Base-by-base conservation (phyloP, 2,113 vertebrate species). In the pig (Sus scrofa) region DNA sequence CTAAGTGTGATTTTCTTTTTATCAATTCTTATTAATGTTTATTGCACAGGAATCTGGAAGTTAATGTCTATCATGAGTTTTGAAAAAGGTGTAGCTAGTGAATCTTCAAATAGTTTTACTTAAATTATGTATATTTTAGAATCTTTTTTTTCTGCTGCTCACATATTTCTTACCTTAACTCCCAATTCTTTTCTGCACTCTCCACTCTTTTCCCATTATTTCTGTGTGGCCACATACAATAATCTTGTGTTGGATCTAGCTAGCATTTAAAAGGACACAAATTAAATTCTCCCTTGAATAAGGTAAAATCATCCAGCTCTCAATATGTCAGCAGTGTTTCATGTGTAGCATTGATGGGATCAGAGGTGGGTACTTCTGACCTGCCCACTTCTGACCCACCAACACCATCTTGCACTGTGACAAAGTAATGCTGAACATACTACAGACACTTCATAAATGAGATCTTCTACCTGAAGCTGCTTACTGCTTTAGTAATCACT, bases 381-480 rank as follows among this genome's bases (percentile, higher is more conserved):
- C 39, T 12, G 16, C 16, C 3, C 5, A 6, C 18, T 44, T 26
- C n/a, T 58, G 50, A 26, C 3, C 8, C 13, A 16, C 11, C 3
- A 5, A 37, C 32, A 44, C 8, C 8, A 12, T 15, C 2, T 9
- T 14, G 10, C 3, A 3, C 15, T 19, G 12, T 18, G 32, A 24
- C 10, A 32, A 15, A 3, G 2, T 22, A 27, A 32, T 0, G 0
- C 15, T 67, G 44, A 79, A 56, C 4, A 1, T 54, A 13, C 22
- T 37, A 13, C 7, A 58, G 9, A 63, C 26, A 68, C 4, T 11
- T 12, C n/a, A n/a, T 34, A 32, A 52, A n/a, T 19, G 30, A 63
- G 30, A 98, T 98, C 99, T 56, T 99, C 99, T 81, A 99, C 99
- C 94, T 99, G 92, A 99, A 99, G 98, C 99, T 99, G 0, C 98